A percentile compares a stretch with the other conserved stretches of the same genome.
phyloP scores from a whole-genome alignment of 2,113 vertebrate species.

The Otis tarda region DNA sequence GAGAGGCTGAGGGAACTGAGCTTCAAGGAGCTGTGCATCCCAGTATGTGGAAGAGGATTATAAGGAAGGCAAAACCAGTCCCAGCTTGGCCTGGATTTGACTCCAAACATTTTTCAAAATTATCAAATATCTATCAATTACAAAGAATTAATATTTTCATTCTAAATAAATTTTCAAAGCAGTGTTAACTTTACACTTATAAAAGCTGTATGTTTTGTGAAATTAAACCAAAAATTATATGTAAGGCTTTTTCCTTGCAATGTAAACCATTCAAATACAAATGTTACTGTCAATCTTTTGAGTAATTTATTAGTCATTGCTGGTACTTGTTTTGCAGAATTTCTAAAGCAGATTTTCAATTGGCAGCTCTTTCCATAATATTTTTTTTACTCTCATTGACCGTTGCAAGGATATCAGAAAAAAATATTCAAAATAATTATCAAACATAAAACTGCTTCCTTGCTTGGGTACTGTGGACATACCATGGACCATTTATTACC shows the following conservation, averaged over 20 bases:
- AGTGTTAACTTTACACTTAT: not conserved
- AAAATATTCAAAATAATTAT: not conserved
- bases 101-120: not conserved
- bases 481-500: not conserved
- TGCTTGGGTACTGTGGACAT: not conserved
- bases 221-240: not conserved
- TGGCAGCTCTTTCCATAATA: not conserved
- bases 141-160: not conserved
- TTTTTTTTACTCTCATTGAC: not conserved
- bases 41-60: not conserved
- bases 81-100: not conserved
- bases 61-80: not conserved
- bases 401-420: not conserved
- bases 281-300: accelerated
- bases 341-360: not conserved
- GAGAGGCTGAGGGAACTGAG: not conserved
- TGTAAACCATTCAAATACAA: not conserved
- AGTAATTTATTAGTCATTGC: not conserved
- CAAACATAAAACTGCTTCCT: not conserved
- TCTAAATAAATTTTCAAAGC: not conserved
- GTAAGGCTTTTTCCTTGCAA: not conserved
- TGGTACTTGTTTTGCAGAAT: not conserved
- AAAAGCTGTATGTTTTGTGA: not conserved
- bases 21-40: not conserved
- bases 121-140: not conserved